phyloP scores from a whole-genome alignment of 2,888 invertebrate species.

The Trissolcus brochymenae region DNA sequence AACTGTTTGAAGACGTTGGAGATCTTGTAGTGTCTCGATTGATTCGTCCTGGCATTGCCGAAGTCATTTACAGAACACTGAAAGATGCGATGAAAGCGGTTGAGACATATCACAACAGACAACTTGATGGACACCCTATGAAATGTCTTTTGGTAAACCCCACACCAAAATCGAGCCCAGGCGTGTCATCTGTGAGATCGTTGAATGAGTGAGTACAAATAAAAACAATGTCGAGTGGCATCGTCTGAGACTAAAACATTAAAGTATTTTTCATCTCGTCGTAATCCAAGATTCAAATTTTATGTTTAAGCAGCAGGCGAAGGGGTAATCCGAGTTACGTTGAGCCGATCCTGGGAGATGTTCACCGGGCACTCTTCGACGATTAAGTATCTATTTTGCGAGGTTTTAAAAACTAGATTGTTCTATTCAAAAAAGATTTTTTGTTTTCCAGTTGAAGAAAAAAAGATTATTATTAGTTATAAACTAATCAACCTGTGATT shows the following conservation, averaged over 20 bases:
- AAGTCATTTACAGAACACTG: slow-evolving; percentile 91
- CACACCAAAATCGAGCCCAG: slow-evolving; percentile 81
- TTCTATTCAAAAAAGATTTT: not conserved
- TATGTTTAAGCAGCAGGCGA: slow-evolving; percentile 66
- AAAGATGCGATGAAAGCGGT: slow-evolving; percentile 94
- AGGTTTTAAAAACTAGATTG: no score
- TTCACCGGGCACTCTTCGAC: slow-evolving; percentile 74
- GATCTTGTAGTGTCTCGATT: slow-evolving; percentile 89
- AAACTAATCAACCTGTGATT: not conserved
- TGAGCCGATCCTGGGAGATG: slow-evolving; percentile 73
- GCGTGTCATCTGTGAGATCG: slow-evolving; percentile 76
- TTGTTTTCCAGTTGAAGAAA: not conserved
- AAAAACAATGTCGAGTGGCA: not conserved
- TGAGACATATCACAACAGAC: slow-evolving; percentile 94
- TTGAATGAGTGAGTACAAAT: slow-evolving; percentile 69
- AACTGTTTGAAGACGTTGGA: slow-evolving; percentile 95
- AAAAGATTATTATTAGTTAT: not conserved
- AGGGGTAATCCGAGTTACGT: slow-evolving; percentile 71
- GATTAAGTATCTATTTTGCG: slow-evolving; percentile 59
- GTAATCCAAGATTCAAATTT: slow-evolving; percentile 8
- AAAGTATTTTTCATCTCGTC: not conserved
- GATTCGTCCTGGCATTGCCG: slow-evolving; percentile 91
- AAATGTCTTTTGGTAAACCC: slow-evolving; percentile 91
- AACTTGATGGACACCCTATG: slow-evolving; percentile 95
- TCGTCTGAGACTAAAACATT: not conserved